Percentiles rank a stretch among this genome's conserved stretches.
Conservation (phyloP, 2,113 vertebrate genomes). For the Toxostoma redivivum region DNA sequence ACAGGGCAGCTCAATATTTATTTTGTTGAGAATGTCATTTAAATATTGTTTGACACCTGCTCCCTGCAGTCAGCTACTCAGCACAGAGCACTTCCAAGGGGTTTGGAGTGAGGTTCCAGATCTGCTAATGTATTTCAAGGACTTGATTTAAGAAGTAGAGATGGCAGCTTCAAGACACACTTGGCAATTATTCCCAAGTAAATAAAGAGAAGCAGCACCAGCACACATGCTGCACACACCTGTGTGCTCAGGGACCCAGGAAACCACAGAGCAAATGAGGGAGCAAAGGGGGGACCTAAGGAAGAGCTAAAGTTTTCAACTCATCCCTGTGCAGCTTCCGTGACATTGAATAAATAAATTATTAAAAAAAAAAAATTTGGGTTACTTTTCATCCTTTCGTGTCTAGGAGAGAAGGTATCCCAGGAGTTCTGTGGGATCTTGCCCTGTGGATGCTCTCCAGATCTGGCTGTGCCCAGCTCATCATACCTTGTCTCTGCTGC, state of each 20-base stretch:
- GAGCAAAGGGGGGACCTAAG: background rate
- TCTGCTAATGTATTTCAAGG: background rate
- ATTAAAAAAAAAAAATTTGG: background rate
- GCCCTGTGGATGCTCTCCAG: background rate
- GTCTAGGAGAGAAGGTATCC: background rate
- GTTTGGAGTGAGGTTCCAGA: conserved; percentile 45
- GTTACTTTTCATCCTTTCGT: background rate
- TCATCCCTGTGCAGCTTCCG: accelerated
- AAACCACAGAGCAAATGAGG: background rate
- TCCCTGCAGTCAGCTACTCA: conserved; percentile 65
- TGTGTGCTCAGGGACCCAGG: too few relatives aligned
- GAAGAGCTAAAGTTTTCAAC: background rate
- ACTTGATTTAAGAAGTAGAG: background rate
- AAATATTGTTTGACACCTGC: conserved; percentile 79
- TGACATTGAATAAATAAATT: background rate
- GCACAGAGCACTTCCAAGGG: conserved; percentile 47
- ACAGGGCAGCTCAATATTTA: conserved; percentile 75
- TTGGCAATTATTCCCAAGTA: background rate
- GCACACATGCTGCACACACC: accelerated
- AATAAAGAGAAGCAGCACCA: background rate
- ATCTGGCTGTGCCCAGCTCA: background rate
- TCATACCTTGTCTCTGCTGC: background rate
- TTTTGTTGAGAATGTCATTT: conserved; percentile 73
- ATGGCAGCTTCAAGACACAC: background rate
- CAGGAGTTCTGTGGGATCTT: background rate